Evolutionary conservation across 2,888 invertebrate genomes (phyloP).

Genomic region (Matsumyia berberina): DNA sequence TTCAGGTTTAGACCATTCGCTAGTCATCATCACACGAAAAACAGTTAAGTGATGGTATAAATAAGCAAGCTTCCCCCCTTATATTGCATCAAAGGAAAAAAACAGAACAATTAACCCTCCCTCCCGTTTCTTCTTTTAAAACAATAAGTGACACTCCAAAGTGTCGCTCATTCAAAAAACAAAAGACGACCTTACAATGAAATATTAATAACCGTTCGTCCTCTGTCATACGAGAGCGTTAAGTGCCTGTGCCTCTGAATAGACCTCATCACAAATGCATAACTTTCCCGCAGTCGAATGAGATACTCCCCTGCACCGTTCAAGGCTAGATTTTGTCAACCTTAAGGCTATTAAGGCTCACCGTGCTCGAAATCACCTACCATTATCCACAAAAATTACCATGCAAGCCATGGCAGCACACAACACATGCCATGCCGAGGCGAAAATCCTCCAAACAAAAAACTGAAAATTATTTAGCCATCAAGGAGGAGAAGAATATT

Average conservation of each 20-base stretch:
- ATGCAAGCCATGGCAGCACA: slow-evolving; percentile 19
- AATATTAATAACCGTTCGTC: slow-evolving; percentile 8
- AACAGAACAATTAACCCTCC: too few relatives aligned
- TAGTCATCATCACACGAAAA: too few relatives aligned
- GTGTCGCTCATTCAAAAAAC: neutral
- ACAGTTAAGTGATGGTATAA: too few relatives aligned
- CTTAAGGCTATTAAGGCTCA: neutral
- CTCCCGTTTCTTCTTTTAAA: neutral
- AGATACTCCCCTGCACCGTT: neutral
- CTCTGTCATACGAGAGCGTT: slow-evolving; percentile 13
- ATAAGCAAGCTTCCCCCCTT: too few relatives aligned
- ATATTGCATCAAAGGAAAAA: too few relatives aligned
- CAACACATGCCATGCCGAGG: slow-evolving; percentile 24
- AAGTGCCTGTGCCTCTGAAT: slow-evolving; percentile 2
- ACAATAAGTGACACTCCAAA: neutral
- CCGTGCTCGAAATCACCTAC: slow-evolving; percentile 50
- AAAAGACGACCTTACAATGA: slow-evolving; percentile 28
- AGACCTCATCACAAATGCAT: slow-evolving; percentile 35
- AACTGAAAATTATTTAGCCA: neutral
- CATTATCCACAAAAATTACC: slow-evolving; percentile 42
- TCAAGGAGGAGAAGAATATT: slow-evolving; percentile 11
- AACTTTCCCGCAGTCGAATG: slow-evolving; percentile 15
- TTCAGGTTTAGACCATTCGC: too few relatives aligned
- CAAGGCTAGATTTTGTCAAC: slow-evolving; percentile 56
- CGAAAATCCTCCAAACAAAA: neutral